Conservation (phyloP, 2,797 vertebrate genomes). For the Pseudochromis fuscus region DNA sequence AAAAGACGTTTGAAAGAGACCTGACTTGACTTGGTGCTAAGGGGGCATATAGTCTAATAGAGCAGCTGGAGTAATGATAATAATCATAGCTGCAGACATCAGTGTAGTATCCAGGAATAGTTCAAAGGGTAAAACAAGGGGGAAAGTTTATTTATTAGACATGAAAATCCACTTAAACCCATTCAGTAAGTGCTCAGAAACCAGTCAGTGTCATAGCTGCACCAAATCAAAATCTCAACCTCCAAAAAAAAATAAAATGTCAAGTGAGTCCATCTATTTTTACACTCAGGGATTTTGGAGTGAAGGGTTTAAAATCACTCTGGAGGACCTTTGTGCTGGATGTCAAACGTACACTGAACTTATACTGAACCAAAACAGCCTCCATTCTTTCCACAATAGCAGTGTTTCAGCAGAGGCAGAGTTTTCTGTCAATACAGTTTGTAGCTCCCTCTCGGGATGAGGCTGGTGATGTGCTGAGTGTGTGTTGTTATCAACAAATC, state of each 20-base stretch:
- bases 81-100: conserved; percentile 31
- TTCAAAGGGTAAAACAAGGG: conserved; percentile 19
- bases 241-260: not conserved
- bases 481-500: not conserved
- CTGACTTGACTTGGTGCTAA: conserved; percentile 25
- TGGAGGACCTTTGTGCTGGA: not conserved
- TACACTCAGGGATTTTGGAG: not conserved
- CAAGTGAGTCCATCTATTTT: not conserved
- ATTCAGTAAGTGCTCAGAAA: not conserved
- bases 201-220: not conserved
- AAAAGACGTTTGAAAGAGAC: conserved; percentile 17
- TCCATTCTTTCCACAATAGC: not conserved
- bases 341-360: not conserved
- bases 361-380: not conserved
- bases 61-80: conserved; percentile 43
- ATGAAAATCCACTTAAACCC: conserved; percentile 23
- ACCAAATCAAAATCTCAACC: not conserved
- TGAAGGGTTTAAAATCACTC: not conserved
- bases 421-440: not conserved
- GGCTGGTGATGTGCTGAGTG: not conserved
- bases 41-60: conserved; percentile 23
- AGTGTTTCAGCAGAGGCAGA: not conserved
- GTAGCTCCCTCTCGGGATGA: not conserved
- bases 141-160: conserved; percentile 9
- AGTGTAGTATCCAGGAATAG: conserved; percentile 16